Percentiles rank a stretch among this genome's conserved stretches.
These are phyloP conservation scores for Tenualosa ilisha DNA, from an alignment of 2,797 vertebrate species.

Conservation along the genomic window DNA sequence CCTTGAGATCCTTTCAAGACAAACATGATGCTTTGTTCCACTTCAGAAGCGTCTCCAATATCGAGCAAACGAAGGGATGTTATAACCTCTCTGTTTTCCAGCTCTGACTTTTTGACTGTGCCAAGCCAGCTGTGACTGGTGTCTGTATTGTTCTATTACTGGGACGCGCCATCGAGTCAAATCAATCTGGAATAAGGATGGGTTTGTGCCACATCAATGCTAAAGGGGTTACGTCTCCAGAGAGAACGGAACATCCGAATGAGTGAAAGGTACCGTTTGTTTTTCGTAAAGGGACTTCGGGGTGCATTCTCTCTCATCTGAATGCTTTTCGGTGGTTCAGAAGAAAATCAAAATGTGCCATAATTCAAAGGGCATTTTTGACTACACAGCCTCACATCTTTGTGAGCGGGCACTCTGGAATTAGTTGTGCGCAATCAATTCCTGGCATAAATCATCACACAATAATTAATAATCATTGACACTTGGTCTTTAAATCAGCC, in stretches of 20 bases:
- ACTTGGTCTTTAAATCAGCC: constrained; percentile 5
- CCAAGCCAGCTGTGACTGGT: constrained; percentile 42
- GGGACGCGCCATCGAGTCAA: constrained; percentile 43
- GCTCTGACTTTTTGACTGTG: constrained; percentile 39
- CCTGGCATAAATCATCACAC: not conserved
- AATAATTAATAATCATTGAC: constrained; percentile 20
- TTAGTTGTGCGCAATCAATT: not conserved
- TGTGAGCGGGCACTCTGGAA: not conserved
- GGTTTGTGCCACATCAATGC: constrained; percentile 37
- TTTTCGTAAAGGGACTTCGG: not conserved
- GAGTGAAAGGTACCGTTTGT: not conserved
- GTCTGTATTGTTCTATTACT: constrained; percentile 39
- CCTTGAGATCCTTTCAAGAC: not conserved
- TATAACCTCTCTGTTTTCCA: constrained; percentile 56
- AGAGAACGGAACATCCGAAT: not conserved
- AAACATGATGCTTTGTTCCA: not conserved
- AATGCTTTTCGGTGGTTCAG: constrained; percentile 4
- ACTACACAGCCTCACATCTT: not conserved
- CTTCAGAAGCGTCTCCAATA: constrained; percentile 10
- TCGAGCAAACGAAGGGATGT: constrained; percentile 35
- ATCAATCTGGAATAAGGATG: constrained; percentile 43
- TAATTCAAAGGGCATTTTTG: constrained; percentile 25
- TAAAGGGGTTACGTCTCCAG: constrained; percentile 20
- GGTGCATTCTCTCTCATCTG: not conserved
- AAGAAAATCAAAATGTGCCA: constrained; percentile 18